Evolutionary conservation across 2,888 invertebrate species (phyloP).

Genomic region (Schrankia costaestrigalis): DNA sequence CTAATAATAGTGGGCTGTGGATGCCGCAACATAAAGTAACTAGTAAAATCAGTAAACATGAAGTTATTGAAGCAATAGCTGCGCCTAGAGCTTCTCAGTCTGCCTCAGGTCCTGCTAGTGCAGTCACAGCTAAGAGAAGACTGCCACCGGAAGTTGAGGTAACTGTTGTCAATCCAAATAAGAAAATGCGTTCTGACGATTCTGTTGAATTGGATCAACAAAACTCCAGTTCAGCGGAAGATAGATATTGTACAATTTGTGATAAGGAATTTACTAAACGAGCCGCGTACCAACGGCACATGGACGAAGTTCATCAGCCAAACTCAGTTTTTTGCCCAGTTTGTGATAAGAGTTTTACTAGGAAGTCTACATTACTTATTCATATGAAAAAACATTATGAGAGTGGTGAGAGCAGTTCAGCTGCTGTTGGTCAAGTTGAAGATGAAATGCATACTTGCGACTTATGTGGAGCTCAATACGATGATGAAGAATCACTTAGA

Average conservation of each 20-base stretch:
- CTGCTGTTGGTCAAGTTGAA: conserved; percentile 45
- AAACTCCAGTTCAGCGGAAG: conserved; percentile 66
- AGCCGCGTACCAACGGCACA: conserved; percentile 81
- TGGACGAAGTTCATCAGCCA: conserved; percentile 79
- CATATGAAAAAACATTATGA: conserved; percentile 83
- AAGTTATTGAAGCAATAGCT: conserved; percentile 62
- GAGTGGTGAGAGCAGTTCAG: conserved; percentile 58
- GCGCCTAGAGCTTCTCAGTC: conserved; percentile 51
- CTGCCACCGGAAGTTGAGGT: conserved; percentile 76
- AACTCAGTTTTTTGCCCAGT: conserved; percentile 81
- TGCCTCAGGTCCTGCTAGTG: conserved; percentile 32
- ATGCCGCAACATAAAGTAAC: conserved; percentile 79
- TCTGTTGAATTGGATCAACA: conserved; percentile 68
- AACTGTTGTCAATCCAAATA: conserved; percentile 75
- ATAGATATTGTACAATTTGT: conserved; percentile 81
- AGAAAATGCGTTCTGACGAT: conserved; percentile 70
- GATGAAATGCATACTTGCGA: conserved; percentile 76
- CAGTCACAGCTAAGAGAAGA: conserved; percentile 57
- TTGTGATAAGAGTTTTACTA: conserved; percentile 83
- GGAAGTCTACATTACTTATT: conserved; percentile 82
- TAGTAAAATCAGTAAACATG: conserved; percentile 74
- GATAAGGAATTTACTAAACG: conserved; percentile 82
- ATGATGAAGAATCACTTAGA: conserved; percentile 77
- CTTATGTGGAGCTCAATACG: conserved; percentile 81
- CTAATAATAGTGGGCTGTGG: conserved; percentile 75